Evolutionary conservation across 2,797 vertebrate genomes (phyloP), one percentile per base, ranked within the genome.

Genomic region (Danio kyathit): DNA sequence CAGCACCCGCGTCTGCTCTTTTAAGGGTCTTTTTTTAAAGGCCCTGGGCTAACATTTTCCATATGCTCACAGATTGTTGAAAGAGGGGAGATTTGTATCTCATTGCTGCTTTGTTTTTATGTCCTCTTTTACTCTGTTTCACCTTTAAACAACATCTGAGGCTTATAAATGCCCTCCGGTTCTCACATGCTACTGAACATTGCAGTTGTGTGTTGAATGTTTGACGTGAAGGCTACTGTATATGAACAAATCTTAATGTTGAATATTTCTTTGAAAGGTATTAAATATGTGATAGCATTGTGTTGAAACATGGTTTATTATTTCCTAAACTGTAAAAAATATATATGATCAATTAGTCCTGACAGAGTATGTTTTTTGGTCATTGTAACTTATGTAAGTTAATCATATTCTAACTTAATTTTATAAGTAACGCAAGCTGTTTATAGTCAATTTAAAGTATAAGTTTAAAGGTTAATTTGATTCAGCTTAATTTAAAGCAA

Each of bases 1-100:
- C 56, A 79, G 54, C 76, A 79, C 43, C 52, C 69, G 63, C 66
- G 66, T 67, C 63, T 52, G 66, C 54, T 79, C 54, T 66, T 67
- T 76, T 54, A 69, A 76, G 49, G 52, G 21, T 46, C 14, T 70
- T 54, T 80, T 61, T 79, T 69, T 56, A 41, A 4, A 54, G 65
- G 71, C 82, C 38, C 52, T 80, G 10, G 74, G 63, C 69, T 69
- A 66, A 59, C 56, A 61, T 71, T 61, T 21, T 5, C 76, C 64
- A 74, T 74, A 70, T 46, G 19, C 51, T 74, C 78, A 64, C 38
- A 77, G 12, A 54, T 48, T 54, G 29, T 63, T 41, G 10, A 63
- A 41, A 51, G 38, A 56, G 10, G 14, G 40, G 43, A 69, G 43
- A 21, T 74, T 76, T 77, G 29, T 56, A 41, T 59, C 44, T n/a